Percentiles rank a stretch among this genome's conserved stretches.
Evolutionary conservation across 2,888 invertebrate species (phyloP).

Genomic region (Thymelicus lineola): DNA sequence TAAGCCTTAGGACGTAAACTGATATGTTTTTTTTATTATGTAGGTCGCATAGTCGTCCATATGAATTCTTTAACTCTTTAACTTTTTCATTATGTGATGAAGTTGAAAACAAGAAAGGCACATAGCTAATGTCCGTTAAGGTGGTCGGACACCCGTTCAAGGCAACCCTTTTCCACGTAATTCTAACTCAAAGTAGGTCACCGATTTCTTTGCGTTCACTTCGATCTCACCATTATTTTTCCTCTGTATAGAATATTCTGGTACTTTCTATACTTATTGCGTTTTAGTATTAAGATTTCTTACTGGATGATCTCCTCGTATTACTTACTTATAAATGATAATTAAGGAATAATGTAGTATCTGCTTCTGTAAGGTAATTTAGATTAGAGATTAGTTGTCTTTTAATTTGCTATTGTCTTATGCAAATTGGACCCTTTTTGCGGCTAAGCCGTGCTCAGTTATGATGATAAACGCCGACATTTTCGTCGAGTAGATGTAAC

Average conservation of each 20-base stretch:
- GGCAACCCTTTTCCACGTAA: slow-evolving; percentile 35
- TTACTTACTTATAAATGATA: slow-evolving; percentile 36
- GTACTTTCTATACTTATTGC: slow-evolving; percentile 23
- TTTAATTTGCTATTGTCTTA: slow-evolving; percentile 56
- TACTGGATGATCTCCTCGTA: slow-evolving; percentile 3
- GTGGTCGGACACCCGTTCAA: slow-evolving; percentile 34
- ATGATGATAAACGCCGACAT: slow-evolving; percentile 64
- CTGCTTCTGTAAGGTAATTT: slow-evolving; percentile 43
- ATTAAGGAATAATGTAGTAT: slow-evolving; percentile 24
- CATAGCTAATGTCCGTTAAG: slow-evolving; percentile 32
- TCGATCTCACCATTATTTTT: slow-evolving; percentile 32
- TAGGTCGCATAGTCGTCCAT: neutral
- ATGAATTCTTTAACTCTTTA: too few species aligned
- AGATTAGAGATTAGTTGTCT: slow-evolving; percentile 51
- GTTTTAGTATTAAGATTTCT: slow-evolving; percentile 34
- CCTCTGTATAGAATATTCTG: slow-evolving; percentile 18
- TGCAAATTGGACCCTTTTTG: slow-evolving; percentile 59
- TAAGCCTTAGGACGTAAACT: neutral
- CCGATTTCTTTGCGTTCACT: slow-evolving; percentile 35
- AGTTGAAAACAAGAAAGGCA: slow-evolving; percentile 29
- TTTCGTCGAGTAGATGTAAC: slow-evolving; percentile 58
- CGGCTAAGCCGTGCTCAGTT: slow-evolving; percentile 53
- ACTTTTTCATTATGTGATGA: neutral
- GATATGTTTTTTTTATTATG: neutral
- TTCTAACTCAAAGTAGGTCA: slow-evolving; percentile 35